These are phyloP conservation scores for Erebia palarica DNA, from an alignment of 2,888 invertebrate species.

Conservation along the genomic window DNA sequence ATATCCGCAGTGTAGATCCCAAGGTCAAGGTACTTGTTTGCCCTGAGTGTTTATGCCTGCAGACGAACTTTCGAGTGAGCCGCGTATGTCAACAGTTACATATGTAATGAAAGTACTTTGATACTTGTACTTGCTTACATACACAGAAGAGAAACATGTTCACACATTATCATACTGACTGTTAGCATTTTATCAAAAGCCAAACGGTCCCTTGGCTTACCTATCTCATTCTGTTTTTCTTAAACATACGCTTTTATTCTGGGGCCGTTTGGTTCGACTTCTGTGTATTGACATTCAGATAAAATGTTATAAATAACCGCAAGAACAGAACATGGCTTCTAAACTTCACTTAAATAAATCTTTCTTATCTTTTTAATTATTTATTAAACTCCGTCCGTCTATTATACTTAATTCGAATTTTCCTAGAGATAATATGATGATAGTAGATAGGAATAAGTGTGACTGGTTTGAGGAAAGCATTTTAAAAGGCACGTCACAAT, in stretches of 20 bases:
- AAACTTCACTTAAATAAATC: not conserved
- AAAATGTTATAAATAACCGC: not conserved
- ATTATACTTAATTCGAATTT: too few species aligned
- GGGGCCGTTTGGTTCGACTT: conserved; percentile 1
- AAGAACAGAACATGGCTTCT: not conserved
- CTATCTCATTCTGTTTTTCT: not conserved
- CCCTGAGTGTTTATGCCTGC: conserved; percentile 64
- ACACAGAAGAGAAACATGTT: conserved; percentile 14
- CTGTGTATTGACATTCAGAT: not conserved
- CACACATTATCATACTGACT: conserved; percentile 5
- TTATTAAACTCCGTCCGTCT: too few species aligned
- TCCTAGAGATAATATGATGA: too few species aligned
- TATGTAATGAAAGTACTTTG: conserved; percentile 32
- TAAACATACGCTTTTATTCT: not conserved
- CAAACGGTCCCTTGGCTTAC: not conserved
- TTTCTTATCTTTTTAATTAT: not conserved
- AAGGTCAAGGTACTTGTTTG: conserved; percentile 73
- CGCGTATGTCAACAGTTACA: conserved; percentile 45
- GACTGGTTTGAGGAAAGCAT: too few species aligned
- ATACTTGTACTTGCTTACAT: conserved; percentile 37
- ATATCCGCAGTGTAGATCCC: conserved; percentile 68
- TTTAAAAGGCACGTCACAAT: too few species aligned
- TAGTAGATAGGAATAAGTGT: too few species aligned
- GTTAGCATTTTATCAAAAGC: conserved; percentile 2
- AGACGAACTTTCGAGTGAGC: conserved; percentile 69